Conservation (phyloP, 2,797 vertebrate genomes). For the Ispidina picta region DNA sequence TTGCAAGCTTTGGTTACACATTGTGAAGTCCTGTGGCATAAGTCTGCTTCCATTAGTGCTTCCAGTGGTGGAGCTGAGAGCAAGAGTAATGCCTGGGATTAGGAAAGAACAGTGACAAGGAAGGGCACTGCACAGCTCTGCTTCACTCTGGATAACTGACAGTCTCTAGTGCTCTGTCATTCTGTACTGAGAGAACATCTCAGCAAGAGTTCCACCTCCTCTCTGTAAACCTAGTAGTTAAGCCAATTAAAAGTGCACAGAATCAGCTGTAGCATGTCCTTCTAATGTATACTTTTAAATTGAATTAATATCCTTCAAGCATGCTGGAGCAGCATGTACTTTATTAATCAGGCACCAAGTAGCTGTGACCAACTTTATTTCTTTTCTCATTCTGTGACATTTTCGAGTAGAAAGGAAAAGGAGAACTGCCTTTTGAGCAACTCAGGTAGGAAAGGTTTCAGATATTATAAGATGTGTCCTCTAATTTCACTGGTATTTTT, state of each 20-base stretch:
- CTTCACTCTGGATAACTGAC: not conserved
- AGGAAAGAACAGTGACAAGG: not conserved
- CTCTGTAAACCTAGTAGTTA: conserved; percentile 6
- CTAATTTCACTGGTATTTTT: not conserved
- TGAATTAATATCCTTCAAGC: conserved; percentile 5
- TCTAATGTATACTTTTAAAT: conserved; percentile 3
- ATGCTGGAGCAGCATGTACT: not conserved
- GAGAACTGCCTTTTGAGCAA: not conserved
- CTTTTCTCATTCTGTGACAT: not conserved
- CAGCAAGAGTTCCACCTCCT: conserved; percentile 25
- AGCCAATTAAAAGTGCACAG: conserved; percentile 15
- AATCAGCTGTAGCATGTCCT: not conserved
- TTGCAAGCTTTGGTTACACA: not conserved
- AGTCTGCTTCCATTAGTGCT: not conserved
- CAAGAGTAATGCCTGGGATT: not conserved
- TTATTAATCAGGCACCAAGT: conserved; percentile 25
- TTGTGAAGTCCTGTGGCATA: not conserved
- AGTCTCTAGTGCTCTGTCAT: not conserved
- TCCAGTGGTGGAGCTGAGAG: not conserved
- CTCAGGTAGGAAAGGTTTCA: not conserved
- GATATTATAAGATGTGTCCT: not conserved
- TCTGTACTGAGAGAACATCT: not conserved
- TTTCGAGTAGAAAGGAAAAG: not conserved
- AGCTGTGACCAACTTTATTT: not conserved
- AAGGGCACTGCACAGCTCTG: not conserved